Evolutionary conservation across 1,140 invertebrate genomes (phyloP), one percentile per base, ranked within the genome.

Genomic region (Lucilia cuprina): DNA sequence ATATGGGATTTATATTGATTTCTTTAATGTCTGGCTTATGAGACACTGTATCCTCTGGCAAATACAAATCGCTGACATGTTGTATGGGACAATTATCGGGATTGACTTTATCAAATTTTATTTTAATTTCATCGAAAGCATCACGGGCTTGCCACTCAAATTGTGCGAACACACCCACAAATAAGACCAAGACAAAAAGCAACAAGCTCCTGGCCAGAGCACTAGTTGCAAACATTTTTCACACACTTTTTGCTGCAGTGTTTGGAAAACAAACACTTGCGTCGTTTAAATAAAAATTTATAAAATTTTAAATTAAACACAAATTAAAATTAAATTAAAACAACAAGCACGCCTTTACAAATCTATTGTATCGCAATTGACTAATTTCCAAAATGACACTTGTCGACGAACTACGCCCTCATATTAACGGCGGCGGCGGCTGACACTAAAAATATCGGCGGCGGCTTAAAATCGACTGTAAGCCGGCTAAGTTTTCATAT

Each of bases 21-120:
- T 98, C 96, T 91, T 99, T 98, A 85, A 99, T 97, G 87, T 98
- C 96, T 0, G 98, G 98, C 77, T 97, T 92, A 90, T 99, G 98
- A 0, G 97, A 97, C 0, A 99, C 95, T 0, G 96, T 92, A 86
- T 97, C 96, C 74, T 94, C 92, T 0, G 96, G 95, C 84, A 99
- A 91, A 89, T 96, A 97, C 0, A 99, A 92, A 86, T 98, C 96
- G 30, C 94, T 94, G n/a, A 96, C 91, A 87, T 97, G 95, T 86
- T 96, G 95, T 83, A 98, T 96, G 83, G 94, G 94, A 90, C 98
- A 99, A 91, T 99, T 99, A 21, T 98, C 95, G 1, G 92, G 91
- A 60, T 93, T 95, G 0, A 99, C 95, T 88, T 95, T 94, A 85
- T 97, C 95, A 91, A 98, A 95, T 91, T 94, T 94, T 17, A 94